Evolutionary conservation across 64 coral and sea anemone genomes (phyloP), one percentile per base, ranked within the genome.

Genomic region (Astreopora myriophthalma): DNA sequence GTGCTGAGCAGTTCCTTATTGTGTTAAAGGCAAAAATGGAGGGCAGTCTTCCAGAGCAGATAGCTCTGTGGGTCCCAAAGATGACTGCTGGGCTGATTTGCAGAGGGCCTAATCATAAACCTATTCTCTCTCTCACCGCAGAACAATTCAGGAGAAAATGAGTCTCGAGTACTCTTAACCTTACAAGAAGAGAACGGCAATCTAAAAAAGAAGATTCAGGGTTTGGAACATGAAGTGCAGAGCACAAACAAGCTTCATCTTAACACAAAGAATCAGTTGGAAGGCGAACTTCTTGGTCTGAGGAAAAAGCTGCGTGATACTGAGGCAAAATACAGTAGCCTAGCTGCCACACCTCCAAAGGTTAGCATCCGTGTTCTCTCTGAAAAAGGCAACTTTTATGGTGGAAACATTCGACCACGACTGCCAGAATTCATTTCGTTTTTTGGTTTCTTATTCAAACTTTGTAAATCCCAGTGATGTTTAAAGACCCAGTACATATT

Each of bases 291-390:
- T 22, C 93, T 92, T 67, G 33, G 67, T 39, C 66, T 95, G 44
- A 95, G 91, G n/a, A 93, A 90, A 29, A 93, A 95, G 23, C 90
- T 99, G 24, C 57, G 97, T 22, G 94, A 99, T 46, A 67, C 94
- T 27, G 97, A 99, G 34, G 61, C 91, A 13, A 99, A 96, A 65
- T 99, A 96, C 38, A 93, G 81, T 13, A 95, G 88, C 66, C 81
- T 99, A 34, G 97, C 94, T 34, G 80, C 93, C 2, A 99, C 97
- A 1, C 97, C 97, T 8, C 97, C 97, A 5, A 99, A 99, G 94
- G 97, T 90, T 39, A 64, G 79, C 36, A 22, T 31, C 0, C 27
- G 8, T 5, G 17, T 0, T 73, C 20, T 73, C 1, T 73, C 0
- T 36, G 42, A 11, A n/a, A n/a, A n/a, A n/a, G n/a, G n/a, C n/a